Conservation (phyloP, 2,797 vertebrate species). For the Pachyuromys duprasi region DNA sequence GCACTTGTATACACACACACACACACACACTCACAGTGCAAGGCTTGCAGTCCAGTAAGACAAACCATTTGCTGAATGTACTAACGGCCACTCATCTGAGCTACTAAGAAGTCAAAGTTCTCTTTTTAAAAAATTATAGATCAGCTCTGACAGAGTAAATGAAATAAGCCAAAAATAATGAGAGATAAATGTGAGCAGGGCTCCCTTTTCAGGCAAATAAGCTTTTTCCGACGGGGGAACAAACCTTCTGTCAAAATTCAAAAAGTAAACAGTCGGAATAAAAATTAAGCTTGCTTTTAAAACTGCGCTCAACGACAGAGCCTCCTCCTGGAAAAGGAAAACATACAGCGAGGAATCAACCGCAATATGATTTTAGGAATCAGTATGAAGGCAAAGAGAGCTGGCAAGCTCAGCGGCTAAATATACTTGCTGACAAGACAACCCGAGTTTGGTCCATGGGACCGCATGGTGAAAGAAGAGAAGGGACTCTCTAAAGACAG, state of each 20-base stretch:
- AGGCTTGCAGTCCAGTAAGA: background rate
- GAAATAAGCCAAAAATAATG: background rate
- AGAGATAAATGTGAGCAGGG: background rate
- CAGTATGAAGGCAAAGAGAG: background rate
- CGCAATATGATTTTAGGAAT: background rate
- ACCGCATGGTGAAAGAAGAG: background rate
- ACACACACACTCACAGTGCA: background rate
- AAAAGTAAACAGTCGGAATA: background rate
- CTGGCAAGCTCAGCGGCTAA: background rate
- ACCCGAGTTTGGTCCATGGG: background rate
- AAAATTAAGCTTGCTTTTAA: conserved; percentile 15
- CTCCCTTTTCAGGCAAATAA: background rate
- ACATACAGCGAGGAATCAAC: background rate
- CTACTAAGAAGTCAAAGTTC: background rate
- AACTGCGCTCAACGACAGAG: background rate
- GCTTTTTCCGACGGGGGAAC: background rate
- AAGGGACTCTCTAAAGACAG: background rate
- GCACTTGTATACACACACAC: background rate
- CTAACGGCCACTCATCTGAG: background rate
- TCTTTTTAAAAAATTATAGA: background rate
- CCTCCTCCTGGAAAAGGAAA: background rate
- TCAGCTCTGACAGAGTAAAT: conserved; percentile 12
- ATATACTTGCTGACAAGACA: background rate
- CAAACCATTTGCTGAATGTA: background rate
- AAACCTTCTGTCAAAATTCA: conserved; percentile 26